Evolutionary conservation across 2,797 vertebrate genomes (phyloP), one percentile per base, ranked within the genome.

Genomic region (Microctenopoma steveboyesi): DNA sequence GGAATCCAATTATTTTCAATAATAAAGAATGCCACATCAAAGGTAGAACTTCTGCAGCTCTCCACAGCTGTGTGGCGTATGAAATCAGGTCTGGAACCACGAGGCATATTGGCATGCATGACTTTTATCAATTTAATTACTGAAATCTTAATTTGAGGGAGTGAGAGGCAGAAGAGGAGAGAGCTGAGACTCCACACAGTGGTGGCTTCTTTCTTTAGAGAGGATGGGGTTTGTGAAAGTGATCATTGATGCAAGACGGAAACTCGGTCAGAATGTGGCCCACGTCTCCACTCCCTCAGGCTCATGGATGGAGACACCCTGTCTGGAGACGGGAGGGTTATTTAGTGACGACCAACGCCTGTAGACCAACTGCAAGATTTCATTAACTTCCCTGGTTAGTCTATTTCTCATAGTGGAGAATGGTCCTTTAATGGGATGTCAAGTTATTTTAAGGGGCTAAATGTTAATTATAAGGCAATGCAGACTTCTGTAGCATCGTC

Each of bases 111-210:
- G 88, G 84, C 89, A 83, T 81, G 86, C 90, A 82, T 85, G 87
- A 92, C 91, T 92, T 93, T 93, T 92, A 93, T 94, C 90, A 91
- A 90, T 94, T 93, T 93, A 93, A 95, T 94, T 93, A 93, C 89
- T 81, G 72, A 90, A 94, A 92, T 92, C 91, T 92, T 92, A 88
- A 94, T 93, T 94, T 90, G 81, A 84, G 69, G 80, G 48, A 76
- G 84, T 45, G 83, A 72, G 80, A 76, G 74, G 74, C 87, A 80
- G 63, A 72, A 72, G 72, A 55, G 55, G 62, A 47, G 67, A 55
- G 63, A 64, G 72, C 56, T 15, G 60, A 78, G 84, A 80, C 82
- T 88, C 70, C 67, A 83, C 75, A 64, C 64, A 37, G 81, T 11
- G 78, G 47, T 54, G 45, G 72, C 67, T 65, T 69, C 69, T 66